A percentile compares a stretch with the other conserved stretches of the same genome.
phyloP scores from a whole-genome alignment of 2,797 vertebrate genomes.

The Geotria australis region DNA sequence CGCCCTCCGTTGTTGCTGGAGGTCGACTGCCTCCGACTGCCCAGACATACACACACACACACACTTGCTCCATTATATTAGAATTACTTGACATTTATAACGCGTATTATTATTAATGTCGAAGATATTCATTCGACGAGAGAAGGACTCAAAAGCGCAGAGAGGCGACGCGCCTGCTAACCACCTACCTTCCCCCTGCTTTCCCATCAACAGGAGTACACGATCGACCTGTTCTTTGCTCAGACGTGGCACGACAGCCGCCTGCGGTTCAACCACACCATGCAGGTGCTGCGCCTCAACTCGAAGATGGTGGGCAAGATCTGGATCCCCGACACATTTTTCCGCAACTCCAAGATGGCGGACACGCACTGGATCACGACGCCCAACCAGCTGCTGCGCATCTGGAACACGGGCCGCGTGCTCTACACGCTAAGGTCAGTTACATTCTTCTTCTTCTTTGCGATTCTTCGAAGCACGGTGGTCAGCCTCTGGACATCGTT shows the following conservation, averaged over 20 bases:
- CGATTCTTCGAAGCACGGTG: too few species aligned
- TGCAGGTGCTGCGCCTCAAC: slow-evolving; percentile 41
- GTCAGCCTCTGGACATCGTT: too few species aligned
- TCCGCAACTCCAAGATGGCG: slow-evolving; percentile 70
- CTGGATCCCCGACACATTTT: slow-evolving; percentile 83
- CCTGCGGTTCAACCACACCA: slow-evolving; percentile 54
- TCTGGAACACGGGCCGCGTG: slow-evolving; percentile 87
- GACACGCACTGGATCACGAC: slow-evolving; percentile 89
- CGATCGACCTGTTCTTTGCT: slow-evolving; percentile 79
- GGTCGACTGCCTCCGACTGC: too few species aligned
- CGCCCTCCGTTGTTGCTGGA: too few species aligned
- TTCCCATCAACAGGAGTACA: slow-evolving; percentile 72
- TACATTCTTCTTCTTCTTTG: neutral
- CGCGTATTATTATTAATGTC: too few species aligned
- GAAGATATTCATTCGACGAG: too few species aligned
- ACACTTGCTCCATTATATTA: too few species aligned
- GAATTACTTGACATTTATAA: too few species aligned
- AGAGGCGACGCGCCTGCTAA: too few species aligned
- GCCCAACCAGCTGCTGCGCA: slow-evolving; percentile 73
- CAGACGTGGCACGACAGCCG: slow-evolving; percentile 70
- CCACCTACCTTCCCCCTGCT: too few species aligned
- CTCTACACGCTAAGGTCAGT: slow-evolving; percentile 61
- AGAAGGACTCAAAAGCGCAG: too few species aligned
- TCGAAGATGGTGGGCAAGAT: slow-evolving; percentile 92
- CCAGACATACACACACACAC: too few species aligned